phyloP scores from a whole-genome alignment of 1,140 invertebrate species.

The Polypedilum pembai region DNA sequence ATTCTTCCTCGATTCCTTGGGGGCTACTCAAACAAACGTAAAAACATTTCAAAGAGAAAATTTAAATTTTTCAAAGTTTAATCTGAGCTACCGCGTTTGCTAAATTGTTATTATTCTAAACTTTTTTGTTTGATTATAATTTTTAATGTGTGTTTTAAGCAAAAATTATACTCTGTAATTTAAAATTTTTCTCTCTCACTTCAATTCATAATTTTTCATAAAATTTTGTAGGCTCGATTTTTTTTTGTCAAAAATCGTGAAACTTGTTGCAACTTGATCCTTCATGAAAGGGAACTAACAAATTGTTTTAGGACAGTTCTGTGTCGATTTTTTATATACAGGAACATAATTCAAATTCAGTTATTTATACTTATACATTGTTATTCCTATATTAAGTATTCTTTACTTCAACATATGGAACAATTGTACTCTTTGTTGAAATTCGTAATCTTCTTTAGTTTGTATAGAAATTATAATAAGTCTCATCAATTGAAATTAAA shows the following conservation, averaged over 20 bases:
- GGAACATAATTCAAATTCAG: not conserved
- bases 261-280: conserved; percentile 5
- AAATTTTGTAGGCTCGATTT: too few relatives aligned
- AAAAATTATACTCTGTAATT: not conserved
- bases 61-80: not conserved
- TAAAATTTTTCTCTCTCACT: too few relatives aligned
- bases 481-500: too few relatives aligned
- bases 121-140: not conserved
- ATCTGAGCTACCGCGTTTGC: not conserved
- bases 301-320: not conserved
- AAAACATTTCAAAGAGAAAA: not conserved
- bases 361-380: not conserved
- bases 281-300: conserved; percentile 12
- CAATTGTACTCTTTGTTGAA: not conserved
- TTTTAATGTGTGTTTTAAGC: not conserved
- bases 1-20: not conserved
- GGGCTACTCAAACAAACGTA: not conserved
- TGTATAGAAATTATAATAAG: too few relatives aligned
- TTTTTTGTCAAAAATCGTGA: not conserved
- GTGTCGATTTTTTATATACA: not conserved
- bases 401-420: conserved; percentile 1
- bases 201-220: too few relatives aligned
- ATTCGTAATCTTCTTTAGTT: not conserved
- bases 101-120: not conserved
- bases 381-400: conserved; percentile 12